Base-by-base conservation (phyloP, 2,113 vertebrate species). In the Glaucomys volans region DNA sequence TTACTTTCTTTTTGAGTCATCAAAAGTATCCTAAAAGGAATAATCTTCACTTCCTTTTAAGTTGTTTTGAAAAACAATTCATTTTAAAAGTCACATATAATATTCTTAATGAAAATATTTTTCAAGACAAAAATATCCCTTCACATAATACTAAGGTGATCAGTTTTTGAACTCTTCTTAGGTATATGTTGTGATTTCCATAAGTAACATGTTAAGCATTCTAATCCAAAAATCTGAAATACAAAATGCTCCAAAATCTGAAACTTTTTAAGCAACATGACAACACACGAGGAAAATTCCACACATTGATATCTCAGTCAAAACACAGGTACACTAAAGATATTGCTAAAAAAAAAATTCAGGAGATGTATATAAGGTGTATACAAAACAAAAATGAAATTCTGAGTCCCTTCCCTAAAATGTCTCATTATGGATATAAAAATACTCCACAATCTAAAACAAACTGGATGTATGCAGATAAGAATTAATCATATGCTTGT, bases 101-200 rank as follows among this genome's bases (percentile, higher is more conserved):
- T 87, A 89, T 0, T 82, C 5, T 86, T 54, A 93, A 10, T 86
- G 11, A 59, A 90, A 95, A 93, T 80, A 42, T 67, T 92, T 87
- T 75, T 79, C 28, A 91, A 95, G 64, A 24, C 64, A 89, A 11
- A 94, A 87, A 87, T 37, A 84, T 77, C 13, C 28, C 92, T n/a
- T 88, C 47, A 87, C 8, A n/a, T 77, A 81, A 57, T 32, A 40
- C 11, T 94, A 90, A 79, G 37, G 69, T 16, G 89, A 30, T 66
- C 67, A 8, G 22, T 84, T 87, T 86, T 87, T 54, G 14, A 72
- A 82, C 0, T 88, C 13, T 75, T 92, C 76, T 87, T 26, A 94
- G 44, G 74, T 77, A 66, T 30, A 85, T 28, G 82, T 7, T 79
- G 24, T 72, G 30, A 80, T 90, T 9, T 92, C 37, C 47, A 83